These are phyloP conservation scores for Pollicipes pollicipes DNA, from an alignment of 1,140 invertebrate species.

Conservation along the genomic window DNA sequence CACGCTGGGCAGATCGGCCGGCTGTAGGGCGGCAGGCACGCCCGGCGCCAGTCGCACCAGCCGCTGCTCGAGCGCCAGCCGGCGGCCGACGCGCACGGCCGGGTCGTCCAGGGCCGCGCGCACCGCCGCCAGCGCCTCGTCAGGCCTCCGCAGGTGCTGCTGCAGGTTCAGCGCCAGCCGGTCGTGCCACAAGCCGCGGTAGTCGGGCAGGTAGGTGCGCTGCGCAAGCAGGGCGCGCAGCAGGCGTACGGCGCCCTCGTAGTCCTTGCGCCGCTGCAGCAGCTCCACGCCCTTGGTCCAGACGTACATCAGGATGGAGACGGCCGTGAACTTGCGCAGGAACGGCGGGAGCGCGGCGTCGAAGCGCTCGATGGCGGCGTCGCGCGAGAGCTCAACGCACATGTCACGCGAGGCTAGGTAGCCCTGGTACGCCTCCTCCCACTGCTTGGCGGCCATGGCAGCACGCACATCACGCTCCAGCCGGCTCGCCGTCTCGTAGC, in stretches of 20 bases:
- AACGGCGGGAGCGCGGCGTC: conserved; percentile 28
- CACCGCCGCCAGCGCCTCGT: conserved; percentile 26
- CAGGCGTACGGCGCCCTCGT: conserved; percentile 29
- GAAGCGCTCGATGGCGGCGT: conserved; percentile 14
- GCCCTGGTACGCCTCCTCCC: conserved; percentile 20
- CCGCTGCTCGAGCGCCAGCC: conserved; percentile 24
- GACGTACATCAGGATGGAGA: conserved; percentile 27
- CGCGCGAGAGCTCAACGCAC: conserved; percentile 14
- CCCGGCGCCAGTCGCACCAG: background rate
- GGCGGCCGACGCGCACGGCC: conserved; percentile 25
- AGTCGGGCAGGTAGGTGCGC: conserved; percentile 26
- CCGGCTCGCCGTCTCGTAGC: conserved; percentile 20
- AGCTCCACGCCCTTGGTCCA: conserved; percentile 31
- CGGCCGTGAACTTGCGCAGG: conserved; percentile 30
- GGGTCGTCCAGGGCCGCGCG: conserved; percentile 26
- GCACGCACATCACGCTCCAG: conserved; percentile 22
- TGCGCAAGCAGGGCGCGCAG: conserved; percentile 30
- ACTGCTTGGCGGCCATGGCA: conserved; percentile 23
- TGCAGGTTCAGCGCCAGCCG: conserved; percentile 34
- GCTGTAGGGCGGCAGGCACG: background rate
- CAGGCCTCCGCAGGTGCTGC: conserved; percentile 32
- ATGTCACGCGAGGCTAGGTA: conserved; percentile 17
- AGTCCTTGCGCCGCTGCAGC: conserved; percentile 30
- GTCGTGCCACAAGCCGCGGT: conserved; percentile 35
- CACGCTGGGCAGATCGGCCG: background rate